These are phyloP conservation scores for Cantharis rustica DNA, from an alignment of 2,888 invertebrate genomes.

Conservation along the genomic window DNA sequence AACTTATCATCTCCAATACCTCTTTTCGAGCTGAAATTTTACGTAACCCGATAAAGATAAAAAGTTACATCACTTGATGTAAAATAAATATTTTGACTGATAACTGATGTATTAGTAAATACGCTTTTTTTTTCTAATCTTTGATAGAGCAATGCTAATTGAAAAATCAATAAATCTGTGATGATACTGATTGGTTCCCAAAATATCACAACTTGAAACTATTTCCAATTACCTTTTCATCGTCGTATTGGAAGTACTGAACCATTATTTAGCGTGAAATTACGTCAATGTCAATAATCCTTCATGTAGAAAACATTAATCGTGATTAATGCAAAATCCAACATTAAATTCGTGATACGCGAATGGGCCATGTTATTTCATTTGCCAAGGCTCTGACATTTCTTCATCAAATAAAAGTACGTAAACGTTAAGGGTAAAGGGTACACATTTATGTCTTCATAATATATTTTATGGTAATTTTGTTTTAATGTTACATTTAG, in stretches of 20 bases:
- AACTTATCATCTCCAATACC: neutral
- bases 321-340: conserved; percentile 20
- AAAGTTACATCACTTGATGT: conserved; percentile 15
- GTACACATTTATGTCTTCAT: conserved; percentile 13
- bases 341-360: conserved; percentile 30
- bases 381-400: conserved; percentile 32
- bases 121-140: neutral
- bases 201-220: neutral
- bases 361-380: conserved; percentile 27
- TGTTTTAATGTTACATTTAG: neutral
- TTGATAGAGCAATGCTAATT: neutral
- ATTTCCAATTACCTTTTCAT: neutral
- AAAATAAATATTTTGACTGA: conserved; percentile 29
- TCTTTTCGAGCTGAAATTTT: conserved; percentile 2
- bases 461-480: neutral
- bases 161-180: neutral
- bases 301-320: conserved; percentile 10
- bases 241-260: neutral
- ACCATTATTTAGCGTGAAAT: conserved; percentile 7
- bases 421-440: conserved; percentile 25
- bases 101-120: conserved; percentile 13
- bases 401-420: conserved; percentile 18
- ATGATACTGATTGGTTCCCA: neutral
- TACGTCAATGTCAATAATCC: conserved; percentile 9
- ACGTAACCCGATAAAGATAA: conserved; percentile 17